These are phyloP conservation scores for human DNA, from an alignment of 2,113 vertebrate species.

Conservation along the genomic window DNA sequence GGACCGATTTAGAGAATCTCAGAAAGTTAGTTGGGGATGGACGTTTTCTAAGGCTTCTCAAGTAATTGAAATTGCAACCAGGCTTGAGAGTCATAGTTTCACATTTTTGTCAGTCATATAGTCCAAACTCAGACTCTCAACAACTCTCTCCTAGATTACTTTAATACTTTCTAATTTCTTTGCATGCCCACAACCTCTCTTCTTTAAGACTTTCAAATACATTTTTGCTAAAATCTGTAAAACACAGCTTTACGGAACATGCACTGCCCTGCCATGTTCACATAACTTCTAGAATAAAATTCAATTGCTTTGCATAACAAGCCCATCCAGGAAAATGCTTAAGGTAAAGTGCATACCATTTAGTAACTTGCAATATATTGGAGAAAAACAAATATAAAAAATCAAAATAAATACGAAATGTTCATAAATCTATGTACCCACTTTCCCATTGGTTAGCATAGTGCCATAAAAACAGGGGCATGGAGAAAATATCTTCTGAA, in stretches of 20 bases:
- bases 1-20: background rate
- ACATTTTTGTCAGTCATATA: background rate
- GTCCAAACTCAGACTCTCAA: background rate
- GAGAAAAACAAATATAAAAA: background rate
- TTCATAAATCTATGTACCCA: background rate
- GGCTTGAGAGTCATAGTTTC: background rate
- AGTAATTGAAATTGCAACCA: background rate
- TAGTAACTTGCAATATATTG: background rate
- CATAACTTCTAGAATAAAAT: conserved; percentile 8
- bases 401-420: background rate
- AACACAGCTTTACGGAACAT: background rate
- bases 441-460: background rate
- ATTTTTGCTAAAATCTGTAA: background rate
- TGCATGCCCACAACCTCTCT: background rate
- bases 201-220: background rate
- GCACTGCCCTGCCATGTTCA: background rate
- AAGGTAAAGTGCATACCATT: background rate
- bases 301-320: background rate
- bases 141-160: background rate
- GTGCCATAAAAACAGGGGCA: fast-evolving
- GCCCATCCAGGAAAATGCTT: background rate
- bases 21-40: background rate
- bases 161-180: background rate
- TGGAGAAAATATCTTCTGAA: background rate
- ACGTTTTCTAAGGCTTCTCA: background rate